These are phyloP conservation scores for Gulo gulo DNA, from an alignment of 2,113 vertebrate genomes.

Conservation along the genomic window DNA sequence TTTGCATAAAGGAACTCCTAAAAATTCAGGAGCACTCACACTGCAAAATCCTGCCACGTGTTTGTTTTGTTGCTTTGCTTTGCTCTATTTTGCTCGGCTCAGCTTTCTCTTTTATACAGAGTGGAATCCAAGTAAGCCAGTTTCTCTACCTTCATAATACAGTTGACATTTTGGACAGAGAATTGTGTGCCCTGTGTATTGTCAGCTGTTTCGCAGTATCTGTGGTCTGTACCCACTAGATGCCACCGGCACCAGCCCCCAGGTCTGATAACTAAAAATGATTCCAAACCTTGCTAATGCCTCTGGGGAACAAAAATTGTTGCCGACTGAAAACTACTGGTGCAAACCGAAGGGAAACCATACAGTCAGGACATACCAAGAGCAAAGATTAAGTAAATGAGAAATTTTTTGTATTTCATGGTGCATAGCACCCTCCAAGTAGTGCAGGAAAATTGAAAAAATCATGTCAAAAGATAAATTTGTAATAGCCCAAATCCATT, in stretches of 20 bases:
- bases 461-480: not conserved
- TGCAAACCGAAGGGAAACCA: not conserved
- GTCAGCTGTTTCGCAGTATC: not conserved
- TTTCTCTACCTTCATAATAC: not conserved
- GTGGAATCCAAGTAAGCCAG: not conserved
- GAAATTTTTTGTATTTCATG: not conserved
- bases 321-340: not conserved
- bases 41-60: not conserved
- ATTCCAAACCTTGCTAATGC: not conserved
- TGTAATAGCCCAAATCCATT: not conserved
- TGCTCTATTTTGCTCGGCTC: not conserved
- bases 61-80: not conserved
- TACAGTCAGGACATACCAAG: not conserved
- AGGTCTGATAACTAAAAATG: not conserved
- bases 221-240: not conserved
- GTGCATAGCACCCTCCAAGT: not conserved
- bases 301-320: not conserved
- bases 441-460: not conserved
- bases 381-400: not conserved
- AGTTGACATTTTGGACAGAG: not conserved
- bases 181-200: not conserved
- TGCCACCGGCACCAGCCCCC: rapidly evolving
- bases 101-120: not conserved
- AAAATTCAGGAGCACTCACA: not conserved
- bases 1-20: not conserved